These are phyloP conservation scores for Artemia franciscana DNA, from an alignment of 1,140 invertebrate genomes.

Conservation along the genomic window DNA sequence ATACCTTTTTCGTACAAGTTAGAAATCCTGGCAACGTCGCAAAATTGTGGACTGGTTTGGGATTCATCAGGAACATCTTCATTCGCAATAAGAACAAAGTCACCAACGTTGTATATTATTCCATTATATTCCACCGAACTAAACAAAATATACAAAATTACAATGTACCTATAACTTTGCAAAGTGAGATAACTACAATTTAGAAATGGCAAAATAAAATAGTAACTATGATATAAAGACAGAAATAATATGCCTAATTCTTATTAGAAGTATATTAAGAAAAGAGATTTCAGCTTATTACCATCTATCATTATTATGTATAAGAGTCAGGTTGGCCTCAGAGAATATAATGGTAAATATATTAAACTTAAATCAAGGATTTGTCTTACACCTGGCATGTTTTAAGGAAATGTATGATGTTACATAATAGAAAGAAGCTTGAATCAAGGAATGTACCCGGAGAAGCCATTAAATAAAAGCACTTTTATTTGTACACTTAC, in stretches of 20 bases:
- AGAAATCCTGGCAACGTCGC: neutral
- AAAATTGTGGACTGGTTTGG: neutral
- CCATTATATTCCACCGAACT: neutral
- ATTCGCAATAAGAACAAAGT: neutral
- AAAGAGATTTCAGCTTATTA: neutral
- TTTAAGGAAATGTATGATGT: no score
- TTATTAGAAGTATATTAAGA: neutral
- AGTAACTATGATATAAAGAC: neutral
- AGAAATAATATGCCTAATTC: neutral
- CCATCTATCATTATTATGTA: neutral
- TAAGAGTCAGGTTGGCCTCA: no score
- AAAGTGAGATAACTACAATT: neutral
- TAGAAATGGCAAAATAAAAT: neutral
- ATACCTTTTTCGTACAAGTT: neutral
- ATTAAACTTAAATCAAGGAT: no score
- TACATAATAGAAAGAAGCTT: no score
- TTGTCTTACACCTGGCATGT: no score
- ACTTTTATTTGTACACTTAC: no score
- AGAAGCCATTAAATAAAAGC: no score
- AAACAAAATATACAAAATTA: neutral
- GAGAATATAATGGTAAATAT: no score
- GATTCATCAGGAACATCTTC: neutral
- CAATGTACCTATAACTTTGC: neutral
- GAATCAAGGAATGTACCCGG: no score
- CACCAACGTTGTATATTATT: neutral